Evolutionary conservation across 2,888 invertebrate genomes (phyloP).

Genomic region (Caenorhabditis sp.): DNA sequence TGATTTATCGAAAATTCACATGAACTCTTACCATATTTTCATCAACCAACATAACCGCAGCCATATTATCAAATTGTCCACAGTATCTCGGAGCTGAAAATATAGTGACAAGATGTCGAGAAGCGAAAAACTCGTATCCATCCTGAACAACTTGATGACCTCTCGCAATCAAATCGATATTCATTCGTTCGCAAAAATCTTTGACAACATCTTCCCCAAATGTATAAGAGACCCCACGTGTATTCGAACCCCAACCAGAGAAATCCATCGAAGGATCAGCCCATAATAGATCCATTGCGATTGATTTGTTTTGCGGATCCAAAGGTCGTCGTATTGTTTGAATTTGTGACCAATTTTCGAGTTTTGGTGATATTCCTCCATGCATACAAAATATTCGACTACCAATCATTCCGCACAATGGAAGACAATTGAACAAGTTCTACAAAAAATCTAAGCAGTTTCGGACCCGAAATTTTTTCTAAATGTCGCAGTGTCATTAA

Average conservation of each 20-base stretch:
- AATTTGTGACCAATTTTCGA: constrained; percentile 10
- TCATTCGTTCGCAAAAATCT: constrained; percentile 42
- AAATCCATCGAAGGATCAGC: constrained; percentile 44
- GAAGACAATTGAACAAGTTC: constrained; percentile 49
- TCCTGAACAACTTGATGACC: constrained; percentile 46
- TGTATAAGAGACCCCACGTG: constrained; percentile 44
- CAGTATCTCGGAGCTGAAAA: constrained; percentile 48
- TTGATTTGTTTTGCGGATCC: constrained; percentile 34
- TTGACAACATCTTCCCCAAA: constrained; percentile 47
- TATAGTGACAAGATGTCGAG: constrained; percentile 37
- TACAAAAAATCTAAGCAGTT: constrained; percentile 10
- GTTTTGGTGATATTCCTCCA: constrained; percentile 44
- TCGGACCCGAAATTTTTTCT: too few relatives aligned
- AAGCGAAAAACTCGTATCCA: constrained; percentile 43
- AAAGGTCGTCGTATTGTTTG: constrained; percentile 29
- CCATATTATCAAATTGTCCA: constrained; percentile 55
- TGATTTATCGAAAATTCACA: too few relatives aligned
- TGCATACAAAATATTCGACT: constrained; percentile 52
- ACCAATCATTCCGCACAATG: constrained; percentile 44
- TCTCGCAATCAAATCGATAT: constrained; percentile 49
- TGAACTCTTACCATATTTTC: constrained; percentile 15
- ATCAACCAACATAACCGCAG: constrained; percentile 55
- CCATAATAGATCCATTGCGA: constrained; percentile 51
- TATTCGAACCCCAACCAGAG: constrained; percentile 42
- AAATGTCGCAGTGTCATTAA: too few relatives aligned